These are phyloP conservation scores for Hydra vulgaris DNA, from an alignment of 30 jellyfish, hydroid and myxozoan genomes.

Conservation along the genomic window DNA sequence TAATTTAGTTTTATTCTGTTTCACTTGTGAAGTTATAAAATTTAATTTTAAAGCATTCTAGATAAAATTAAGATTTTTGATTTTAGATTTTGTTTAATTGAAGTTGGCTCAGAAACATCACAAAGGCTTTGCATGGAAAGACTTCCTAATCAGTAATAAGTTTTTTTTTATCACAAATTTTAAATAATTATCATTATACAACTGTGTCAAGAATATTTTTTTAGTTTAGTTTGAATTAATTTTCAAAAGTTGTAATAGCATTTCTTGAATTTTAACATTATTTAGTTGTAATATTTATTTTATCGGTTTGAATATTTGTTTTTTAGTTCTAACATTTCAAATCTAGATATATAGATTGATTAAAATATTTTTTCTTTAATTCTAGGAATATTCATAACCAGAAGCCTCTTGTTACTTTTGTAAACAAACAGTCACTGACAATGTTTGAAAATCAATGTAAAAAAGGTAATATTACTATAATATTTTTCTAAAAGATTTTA, in stretches of 20 bases:
- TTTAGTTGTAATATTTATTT: too few species aligned
- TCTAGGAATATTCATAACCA: conserved; percentile 73
- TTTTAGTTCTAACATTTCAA: too few species aligned
- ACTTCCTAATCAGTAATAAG: conserved; percentile 64
- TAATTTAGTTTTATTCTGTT: too few species aligned
- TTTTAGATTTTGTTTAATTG: conserved; percentile 77
- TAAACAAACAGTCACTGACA: conserved; percentile 70
- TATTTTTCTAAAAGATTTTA: not conserved
- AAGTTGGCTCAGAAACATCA: conserved; percentile 84
- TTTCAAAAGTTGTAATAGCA: not conserved
- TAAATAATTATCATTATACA: too few species aligned
- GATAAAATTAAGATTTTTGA: too few species aligned
- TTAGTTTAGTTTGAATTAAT: not conserved
- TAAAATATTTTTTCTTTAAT: too few species aligned
- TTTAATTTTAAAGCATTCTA: too few species aligned
- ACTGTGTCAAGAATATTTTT: too few species aligned
- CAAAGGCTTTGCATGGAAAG: conserved; percentile 83
- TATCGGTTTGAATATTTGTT: too few species aligned
- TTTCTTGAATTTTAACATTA: not conserved
- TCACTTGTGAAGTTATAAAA: too few species aligned
- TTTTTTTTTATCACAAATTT: not conserved
- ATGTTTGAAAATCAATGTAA: conserved; percentile 87
- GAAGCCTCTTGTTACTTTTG: conserved; percentile 80
- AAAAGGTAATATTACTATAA: conserved; percentile 32
- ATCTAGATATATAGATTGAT: too few species aligned